Conservation (phyloP, 2,797 vertebrate genomes). For the Gobionotothen gibberifrons region DNA sequence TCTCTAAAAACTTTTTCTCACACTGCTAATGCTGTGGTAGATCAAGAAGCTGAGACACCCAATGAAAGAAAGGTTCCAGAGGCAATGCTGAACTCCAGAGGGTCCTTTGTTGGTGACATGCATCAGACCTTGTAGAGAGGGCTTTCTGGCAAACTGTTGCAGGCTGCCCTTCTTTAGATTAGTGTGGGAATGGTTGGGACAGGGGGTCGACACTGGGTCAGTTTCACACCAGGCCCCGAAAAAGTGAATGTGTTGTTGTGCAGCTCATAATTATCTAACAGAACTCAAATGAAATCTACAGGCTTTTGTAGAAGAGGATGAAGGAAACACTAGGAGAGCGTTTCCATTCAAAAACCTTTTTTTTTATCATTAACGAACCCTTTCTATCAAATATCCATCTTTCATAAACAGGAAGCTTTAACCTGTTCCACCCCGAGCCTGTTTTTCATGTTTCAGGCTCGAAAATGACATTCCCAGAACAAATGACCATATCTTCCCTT, state of each 20-base stretch:
- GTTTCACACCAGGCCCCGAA: constrained; percentile 16
- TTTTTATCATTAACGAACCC: constrained; percentile 46
- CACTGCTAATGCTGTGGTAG: constrained; percentile 31
- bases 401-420: constrained; percentile 52
- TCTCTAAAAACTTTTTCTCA: no score
- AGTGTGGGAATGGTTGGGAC: constrained; percentile 3
- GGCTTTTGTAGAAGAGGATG: constrained; percentile 41
- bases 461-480: no score
- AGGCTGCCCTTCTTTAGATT: constrained; percentile 18
- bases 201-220: constrained; percentile 21
- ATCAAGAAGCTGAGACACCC: constrained; percentile 37
- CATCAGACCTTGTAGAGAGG: constrained; percentile 46
- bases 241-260: constrained; percentile 29
- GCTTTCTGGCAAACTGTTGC: constrained; percentile 38
- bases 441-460: no score
- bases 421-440: no score
- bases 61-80: constrained; percentile 49
- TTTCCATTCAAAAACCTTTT: constrained; percentile 54
- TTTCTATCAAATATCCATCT: constrained; percentile 61
- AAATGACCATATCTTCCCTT: no score
- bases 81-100: constrained; percentile 19
- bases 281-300: constrained; percentile 19
- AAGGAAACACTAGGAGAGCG: constrained; percentile 33
- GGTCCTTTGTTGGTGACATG: constrained; percentile 32
- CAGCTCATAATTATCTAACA: constrained; percentile 49